Evolutionary conservation across 53 echinoderm and acorn worm species (phyloP), one percentile per base, ranked within the genome.

Genomic region (Astropecten irregularis): DNA sequence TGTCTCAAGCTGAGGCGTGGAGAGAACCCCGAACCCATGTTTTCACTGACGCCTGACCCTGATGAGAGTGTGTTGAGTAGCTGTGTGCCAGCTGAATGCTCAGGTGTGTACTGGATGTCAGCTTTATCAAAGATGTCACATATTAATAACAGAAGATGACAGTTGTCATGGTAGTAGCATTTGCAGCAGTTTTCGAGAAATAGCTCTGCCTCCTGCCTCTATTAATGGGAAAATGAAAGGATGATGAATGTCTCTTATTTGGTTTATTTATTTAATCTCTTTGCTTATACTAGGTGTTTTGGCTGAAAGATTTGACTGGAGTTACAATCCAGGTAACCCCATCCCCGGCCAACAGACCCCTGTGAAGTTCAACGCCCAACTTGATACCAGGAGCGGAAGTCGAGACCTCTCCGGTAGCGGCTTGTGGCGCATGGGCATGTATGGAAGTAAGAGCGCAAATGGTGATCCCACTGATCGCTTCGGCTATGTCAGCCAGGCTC

Each of bases 391-490:
- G 21, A 55, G 71, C 15, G 88, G 84, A n/a, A 93, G 88, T 39
- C 95, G 95, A 6, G 74, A 76, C 53, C 58, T 95, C 49, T 55
- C 81, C 22, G 95, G 95, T 31, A 83, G 68, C 0, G 95, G 91
- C 25, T 73, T 95, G 36, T 95, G 95, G 95, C 88, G 91, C 19
- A 70, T 93, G 88, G 91, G 91, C 8, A 50, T 95, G 73, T 95
- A 76, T 44, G 95, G 95, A 18, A 93, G 93, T 62, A 64, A 53
- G 61, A 95, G 89, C 38, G 34, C 61, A 2, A 86, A 93, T 49
- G 95, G 95, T 22, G 82, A 74, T 40, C 88, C 91, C 13, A 76
- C 83, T 6, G 88, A 71, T 32, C 90, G 93, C 21, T 71, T 86
- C 55, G 83, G 86, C 49, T 90, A 91, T 26, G 66, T 88, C 36